Conservation (phyloP, 2,888 invertebrate species). For the Protonemura montana region DNA sequence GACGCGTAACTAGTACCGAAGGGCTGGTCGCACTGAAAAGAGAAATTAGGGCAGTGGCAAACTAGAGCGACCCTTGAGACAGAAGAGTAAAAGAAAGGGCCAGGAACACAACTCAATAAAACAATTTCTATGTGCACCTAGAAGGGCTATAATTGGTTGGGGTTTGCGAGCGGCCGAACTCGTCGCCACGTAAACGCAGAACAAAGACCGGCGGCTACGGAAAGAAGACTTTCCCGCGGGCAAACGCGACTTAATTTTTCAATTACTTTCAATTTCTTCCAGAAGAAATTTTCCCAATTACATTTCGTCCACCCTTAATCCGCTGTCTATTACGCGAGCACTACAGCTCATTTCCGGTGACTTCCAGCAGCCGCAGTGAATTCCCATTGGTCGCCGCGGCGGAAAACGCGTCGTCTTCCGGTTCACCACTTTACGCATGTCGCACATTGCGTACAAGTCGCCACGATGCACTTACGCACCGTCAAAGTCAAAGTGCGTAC, state of each 20-base stretch:
- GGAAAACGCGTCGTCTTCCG: slow-evolving; percentile 29
- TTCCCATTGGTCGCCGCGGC: slow-evolving; percentile 39
- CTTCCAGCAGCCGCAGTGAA: slow-evolving; percentile 42
- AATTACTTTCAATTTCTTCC: slow-evolving; percentile 2
- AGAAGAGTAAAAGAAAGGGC: background rate
- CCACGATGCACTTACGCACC: background rate
- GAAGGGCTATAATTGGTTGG: background rate
- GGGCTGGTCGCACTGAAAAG: background rate
- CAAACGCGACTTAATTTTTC: background rate
- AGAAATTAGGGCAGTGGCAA: background rate
- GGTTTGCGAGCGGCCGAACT: background rate
- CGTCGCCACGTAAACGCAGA: background rate
- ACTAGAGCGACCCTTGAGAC: background rate
- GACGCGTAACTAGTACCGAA: background rate
- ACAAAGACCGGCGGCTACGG: background rate
- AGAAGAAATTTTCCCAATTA: background rate
- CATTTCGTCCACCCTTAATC: background rate
- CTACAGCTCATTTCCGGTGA: slow-evolving; percentile 44
- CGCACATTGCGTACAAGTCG: background rate
- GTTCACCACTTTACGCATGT: background rate
- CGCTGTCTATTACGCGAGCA: background rate
- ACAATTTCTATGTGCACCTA: background rate
- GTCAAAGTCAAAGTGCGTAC: background rate
- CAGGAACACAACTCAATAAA: background rate
- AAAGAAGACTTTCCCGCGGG: background rate